A percentile compares a stretch with the other conserved stretches of the same genome.
Conservation (phyloP, 1,140 invertebrate genomes). For the Drosophila lacertosa region DNA sequence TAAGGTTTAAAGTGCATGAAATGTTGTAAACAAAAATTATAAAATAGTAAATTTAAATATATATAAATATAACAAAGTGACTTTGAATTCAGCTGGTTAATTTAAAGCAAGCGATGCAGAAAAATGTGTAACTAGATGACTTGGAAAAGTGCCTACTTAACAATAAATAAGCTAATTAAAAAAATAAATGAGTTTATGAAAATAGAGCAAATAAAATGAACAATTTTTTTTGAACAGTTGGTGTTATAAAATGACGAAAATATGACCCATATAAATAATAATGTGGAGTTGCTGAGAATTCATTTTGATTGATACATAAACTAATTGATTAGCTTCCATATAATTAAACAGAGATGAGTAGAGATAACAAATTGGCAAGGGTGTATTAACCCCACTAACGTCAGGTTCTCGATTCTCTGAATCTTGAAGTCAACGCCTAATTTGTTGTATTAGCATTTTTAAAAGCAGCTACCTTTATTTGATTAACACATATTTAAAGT, state of each 20-base stretch:
- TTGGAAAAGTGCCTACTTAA: not conserved
- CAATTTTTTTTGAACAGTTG: too few species aligned
- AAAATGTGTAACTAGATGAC: not conserved
- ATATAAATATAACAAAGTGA: not conserved
- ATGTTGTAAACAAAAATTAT: not conserved
- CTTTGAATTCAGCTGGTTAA: not conserved
- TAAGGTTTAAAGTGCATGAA: too few species aligned
- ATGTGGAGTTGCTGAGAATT: not conserved
- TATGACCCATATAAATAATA: not conserved
- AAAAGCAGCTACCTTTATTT: conserved; percentile 3
- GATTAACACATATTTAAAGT: conserved; percentile 33
- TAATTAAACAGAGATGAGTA: not conserved
- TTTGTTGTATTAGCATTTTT: conserved; percentile 19
- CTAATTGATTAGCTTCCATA: conserved; percentile 18
- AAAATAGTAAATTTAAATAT: not conserved
- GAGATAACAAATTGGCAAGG: not conserved
- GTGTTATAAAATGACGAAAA: too few species aligned
- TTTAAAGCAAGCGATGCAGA: not conserved
- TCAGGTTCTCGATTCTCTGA: not conserved
- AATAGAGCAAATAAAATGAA: too few species aligned
- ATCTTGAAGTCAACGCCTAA: not conserved
- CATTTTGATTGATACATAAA: conserved; percentile 9
- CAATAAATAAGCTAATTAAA: not conserved
- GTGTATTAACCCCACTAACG: conserved; percentile 20
- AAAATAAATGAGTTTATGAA: too few species aligned